Conservation (phyloP, 2,888 invertebrate genomes). For the Bombylius major region DNA sequence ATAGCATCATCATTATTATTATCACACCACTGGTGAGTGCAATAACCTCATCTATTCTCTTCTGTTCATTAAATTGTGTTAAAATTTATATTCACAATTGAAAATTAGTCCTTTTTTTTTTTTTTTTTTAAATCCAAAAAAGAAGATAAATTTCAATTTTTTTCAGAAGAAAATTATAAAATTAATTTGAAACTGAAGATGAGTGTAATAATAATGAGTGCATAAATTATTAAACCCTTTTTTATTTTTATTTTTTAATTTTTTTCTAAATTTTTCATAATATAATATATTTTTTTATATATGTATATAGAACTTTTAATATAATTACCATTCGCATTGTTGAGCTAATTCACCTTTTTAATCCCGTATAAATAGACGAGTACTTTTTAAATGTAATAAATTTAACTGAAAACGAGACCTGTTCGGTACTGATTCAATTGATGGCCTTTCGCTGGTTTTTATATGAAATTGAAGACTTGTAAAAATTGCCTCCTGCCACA, state of each 20-base stretch:
- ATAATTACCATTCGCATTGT: constrained; percentile 37
- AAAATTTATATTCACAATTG: background rate
- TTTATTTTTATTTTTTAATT: background rate
- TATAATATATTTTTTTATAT: background rate
- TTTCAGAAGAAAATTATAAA: too few species aligned
- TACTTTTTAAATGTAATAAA: background rate
- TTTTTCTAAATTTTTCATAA: background rate
- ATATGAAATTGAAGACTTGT: constrained; percentile 26
- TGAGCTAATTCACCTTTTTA: constrained; percentile 21
- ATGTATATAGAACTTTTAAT: background rate
- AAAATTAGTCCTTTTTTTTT: background rate
- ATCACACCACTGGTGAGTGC: background rate
- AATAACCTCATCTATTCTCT: background rate
- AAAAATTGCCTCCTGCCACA: background rate
- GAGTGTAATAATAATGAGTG: too few species aligned
- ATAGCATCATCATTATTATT: background rate
- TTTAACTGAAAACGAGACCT: constrained; percentile 25
- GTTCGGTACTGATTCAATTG: constrained; percentile 35
- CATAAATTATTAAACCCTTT: too few species aligned
- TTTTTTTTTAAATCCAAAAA: background rate
- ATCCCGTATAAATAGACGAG: background rate
- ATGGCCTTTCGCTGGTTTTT: constrained; percentile 29
- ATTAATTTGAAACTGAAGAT: too few species aligned
- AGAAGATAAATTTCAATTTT: too few species aligned
- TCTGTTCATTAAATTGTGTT: background rate